These are phyloP conservation scores for Armadillidium nasatum DNA, from an alignment of 1,140 invertebrate genomes.

Conservation along the genomic window DNA sequence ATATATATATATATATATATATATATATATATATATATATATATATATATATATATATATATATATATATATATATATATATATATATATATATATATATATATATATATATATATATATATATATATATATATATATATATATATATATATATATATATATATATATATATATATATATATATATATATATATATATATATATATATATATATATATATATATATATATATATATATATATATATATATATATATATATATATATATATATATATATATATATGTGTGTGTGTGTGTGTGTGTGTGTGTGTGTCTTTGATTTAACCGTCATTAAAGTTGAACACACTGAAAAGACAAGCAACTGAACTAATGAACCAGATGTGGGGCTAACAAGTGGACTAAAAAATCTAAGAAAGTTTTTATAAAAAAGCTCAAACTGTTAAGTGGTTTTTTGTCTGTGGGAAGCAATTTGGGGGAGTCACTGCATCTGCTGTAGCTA, in stretches of 20 bases:
- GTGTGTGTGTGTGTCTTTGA: no score
- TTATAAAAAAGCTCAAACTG: no score
- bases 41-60: constrained; percentile 3
- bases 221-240: constrained; percentile 12
- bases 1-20: constrained; percentile 9
- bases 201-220: constrained; percentile 7
- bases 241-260: constrained; percentile 11
- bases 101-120: constrained; percentile 6
- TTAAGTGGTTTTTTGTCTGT: no score
- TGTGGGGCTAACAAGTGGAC: no score
- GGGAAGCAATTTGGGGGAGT: no score
- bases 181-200: constrained; percentile 8
- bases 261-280: no score
- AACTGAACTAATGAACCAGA: no score
- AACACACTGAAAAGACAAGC: no score
- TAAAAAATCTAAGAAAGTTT: no score
- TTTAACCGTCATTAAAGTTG: no score
- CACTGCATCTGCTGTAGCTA: no score
- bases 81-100: neutral
- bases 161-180: constrained; percentile 11
- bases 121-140: constrained; percentile 7
- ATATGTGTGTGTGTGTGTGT: no score
- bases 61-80: constrained; percentile 13
- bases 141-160: constrained; percentile 13
- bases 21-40: constrained; percentile 15